These are phyloP conservation scores for Martes martes DNA, from an alignment of 2,113 vertebrate genomes.

Conservation along the genomic window DNA sequence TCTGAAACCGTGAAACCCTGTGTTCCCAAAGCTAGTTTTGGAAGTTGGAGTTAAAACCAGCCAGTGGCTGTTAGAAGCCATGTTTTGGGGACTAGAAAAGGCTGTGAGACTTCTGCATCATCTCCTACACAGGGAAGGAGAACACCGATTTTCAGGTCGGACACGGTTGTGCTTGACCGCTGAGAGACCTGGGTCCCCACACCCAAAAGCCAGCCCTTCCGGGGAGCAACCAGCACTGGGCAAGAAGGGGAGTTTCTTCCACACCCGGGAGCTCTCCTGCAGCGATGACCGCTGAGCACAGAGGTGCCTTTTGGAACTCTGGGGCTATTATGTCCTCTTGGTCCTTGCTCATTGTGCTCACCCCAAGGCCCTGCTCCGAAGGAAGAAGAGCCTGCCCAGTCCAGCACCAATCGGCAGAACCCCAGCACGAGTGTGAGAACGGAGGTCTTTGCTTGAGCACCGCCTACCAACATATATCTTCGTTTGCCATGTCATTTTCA, in stretches of 20 bases:
- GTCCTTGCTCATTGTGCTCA: background rate
- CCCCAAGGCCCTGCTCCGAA: background rate
- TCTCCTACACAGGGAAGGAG: too few relatives aligned
- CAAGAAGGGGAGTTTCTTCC: background rate
- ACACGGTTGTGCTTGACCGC: fast-evolving
- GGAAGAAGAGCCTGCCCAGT: background rate
- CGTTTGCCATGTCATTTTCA: too few relatives aligned
- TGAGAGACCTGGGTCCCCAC: background rate
- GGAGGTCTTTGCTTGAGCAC: background rate
- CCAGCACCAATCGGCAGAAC: fast-evolving
- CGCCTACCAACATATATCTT: fast-evolving
- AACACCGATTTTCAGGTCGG: background rate
- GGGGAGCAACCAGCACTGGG: fast-evolving
- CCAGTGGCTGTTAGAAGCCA: background rate
- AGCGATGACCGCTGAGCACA: fast-evolving
- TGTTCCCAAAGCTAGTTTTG: background rate
- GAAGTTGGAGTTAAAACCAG: background rate
- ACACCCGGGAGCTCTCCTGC: background rate
- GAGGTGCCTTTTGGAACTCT: background rate
- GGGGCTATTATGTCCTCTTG: fast-evolving
- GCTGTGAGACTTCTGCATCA: background rate
- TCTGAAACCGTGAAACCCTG: background rate
- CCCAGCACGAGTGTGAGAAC: fast-evolving
- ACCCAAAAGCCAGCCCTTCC: background rate
- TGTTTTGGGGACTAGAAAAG: background rate